These are phyloP conservation scores for Polymixis lichenea DNA, from an alignment of 2,888 invertebrate species.

Conservation along the genomic window DNA sequence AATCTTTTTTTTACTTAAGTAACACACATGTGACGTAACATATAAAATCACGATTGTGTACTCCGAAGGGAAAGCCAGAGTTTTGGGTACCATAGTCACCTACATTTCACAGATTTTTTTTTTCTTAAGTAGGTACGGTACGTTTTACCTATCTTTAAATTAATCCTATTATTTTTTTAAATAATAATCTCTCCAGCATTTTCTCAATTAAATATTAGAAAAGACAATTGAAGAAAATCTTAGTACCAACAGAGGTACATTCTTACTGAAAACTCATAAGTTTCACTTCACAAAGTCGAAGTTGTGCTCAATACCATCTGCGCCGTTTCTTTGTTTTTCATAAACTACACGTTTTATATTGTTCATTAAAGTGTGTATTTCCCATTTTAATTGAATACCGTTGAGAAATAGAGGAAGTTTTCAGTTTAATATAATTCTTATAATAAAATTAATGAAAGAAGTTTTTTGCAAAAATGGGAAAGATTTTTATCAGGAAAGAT, in stretches of 20 bases:
- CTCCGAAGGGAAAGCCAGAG: no score
- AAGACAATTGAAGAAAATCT: conserved; percentile 29
- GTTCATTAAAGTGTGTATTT: conserved; percentile 26
- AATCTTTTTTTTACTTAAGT: neutral
- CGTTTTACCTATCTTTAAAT: no score
- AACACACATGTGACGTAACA: neutral
- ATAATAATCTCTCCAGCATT: no score
- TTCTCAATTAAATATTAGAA: neutral
- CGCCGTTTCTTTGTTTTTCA: conserved; percentile 65
- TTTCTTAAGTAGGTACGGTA: no score
- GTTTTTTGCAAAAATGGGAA: neutral
- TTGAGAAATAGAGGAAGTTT: conserved; percentile 19
- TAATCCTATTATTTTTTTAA: no score
- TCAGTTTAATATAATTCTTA: neutral
- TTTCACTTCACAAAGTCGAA: conserved; percentile 67
- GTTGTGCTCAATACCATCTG: conserved; percentile 72
- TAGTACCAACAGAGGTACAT: conserved; percentile 5
- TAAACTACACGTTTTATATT: conserved; percentile 51
- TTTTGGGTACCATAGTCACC: neutral
- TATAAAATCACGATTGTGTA: neutral
- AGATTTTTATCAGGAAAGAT: no score
- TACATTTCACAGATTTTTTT: neutral
- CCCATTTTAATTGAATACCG: conserved; percentile 19
- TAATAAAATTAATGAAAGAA: neutral
- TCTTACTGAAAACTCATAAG: conserved; percentile 67